Evolutionary conservation across 2,797 vertebrate genomes (phyloP).

Genomic region (Labroides dimidiatus): DNA sequence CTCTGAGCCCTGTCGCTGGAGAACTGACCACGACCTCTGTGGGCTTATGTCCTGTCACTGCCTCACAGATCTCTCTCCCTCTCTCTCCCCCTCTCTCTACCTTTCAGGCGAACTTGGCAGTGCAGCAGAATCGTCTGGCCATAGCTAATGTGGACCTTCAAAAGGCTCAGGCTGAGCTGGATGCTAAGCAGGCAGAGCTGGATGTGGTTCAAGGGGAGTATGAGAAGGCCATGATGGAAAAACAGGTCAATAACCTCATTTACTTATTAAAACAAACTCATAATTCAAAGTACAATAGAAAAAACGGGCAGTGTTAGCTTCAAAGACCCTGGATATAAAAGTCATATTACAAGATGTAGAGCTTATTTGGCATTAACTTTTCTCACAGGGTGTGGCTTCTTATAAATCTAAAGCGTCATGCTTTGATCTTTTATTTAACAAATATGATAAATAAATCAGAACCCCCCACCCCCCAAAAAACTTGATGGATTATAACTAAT

Average conservation of each 20-base stretch:
- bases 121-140: conserved; percentile 89
- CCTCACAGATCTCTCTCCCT: not conserved
- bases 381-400: no score
- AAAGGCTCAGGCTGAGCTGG: conserved; percentile 92
- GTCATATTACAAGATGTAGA: no score
- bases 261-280: conserved; percentile 1
- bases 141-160: conserved; percentile 91
- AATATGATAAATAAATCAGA: no score
- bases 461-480: no score
- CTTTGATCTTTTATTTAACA: no score
- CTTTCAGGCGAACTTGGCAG: conserved; percentile 90
- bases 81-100: not conserved
- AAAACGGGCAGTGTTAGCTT: not conserved
- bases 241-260: conserved; percentile 85
- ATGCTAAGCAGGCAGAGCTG: conserved; percentile 92
- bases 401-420: no score
- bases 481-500: no score
- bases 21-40: not conserved
- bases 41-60: not conserved
- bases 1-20: not conserved
- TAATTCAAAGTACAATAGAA: not conserved
- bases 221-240: conserved; percentile 92
- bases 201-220: conserved; percentile 92
- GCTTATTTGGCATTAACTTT: no score
- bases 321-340: no score